Evolutionary conservation across 2,888 invertebrate genomes (phyloP), one percentile per base, ranked within the genome.

Genomic region (Tenthredo notha): DNA sequence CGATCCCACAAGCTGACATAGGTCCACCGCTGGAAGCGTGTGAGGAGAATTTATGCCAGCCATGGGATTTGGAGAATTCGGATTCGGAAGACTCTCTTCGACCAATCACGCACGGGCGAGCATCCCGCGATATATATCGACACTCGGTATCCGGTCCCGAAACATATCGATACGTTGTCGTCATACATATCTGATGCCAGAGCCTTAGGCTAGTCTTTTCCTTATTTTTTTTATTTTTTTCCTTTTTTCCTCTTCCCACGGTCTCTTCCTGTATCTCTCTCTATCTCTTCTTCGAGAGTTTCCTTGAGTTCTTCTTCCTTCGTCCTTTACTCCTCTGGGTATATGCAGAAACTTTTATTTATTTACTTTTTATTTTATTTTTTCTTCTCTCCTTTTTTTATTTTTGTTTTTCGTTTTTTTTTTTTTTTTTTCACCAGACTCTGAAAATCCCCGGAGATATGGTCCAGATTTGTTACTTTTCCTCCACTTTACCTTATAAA

Each of bases 121-220:
- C 88, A 89, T 89, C 89, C 87, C 89, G 89, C 43, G 54, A 80
- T 58, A 91, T 91, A 91, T 89, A 91, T 90, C 88, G 90, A 78
- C 88, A 87, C 88, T 85, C 85, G 80, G 43, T 83, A 80, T 70
- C 86, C 87, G 88, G 89, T 89, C 90, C 87, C 88, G 88, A 90
- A 91, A 90, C 90, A 89, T 91, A 91, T 91, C 90, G 90, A 88
- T 88, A 87, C 88, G 88, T 87, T 88, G 89, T 90, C 87, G 91
- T 91, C 91, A 91, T 91, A 91, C 91, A 91, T 91, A 91, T 83
- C 83, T 83, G 83, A 83, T 65, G 83, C 83, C 83, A 67, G 15
- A 29, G 83, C 80, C 80, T 61, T 25, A 37, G 80, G 80, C 80
- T 40, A 80, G 77, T 77, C 77, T 54, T 50, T 33, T 77, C 33